phyloP scores from a whole-genome alignment of 2,797 vertebrate species.

The Falco columbarius region DNA sequence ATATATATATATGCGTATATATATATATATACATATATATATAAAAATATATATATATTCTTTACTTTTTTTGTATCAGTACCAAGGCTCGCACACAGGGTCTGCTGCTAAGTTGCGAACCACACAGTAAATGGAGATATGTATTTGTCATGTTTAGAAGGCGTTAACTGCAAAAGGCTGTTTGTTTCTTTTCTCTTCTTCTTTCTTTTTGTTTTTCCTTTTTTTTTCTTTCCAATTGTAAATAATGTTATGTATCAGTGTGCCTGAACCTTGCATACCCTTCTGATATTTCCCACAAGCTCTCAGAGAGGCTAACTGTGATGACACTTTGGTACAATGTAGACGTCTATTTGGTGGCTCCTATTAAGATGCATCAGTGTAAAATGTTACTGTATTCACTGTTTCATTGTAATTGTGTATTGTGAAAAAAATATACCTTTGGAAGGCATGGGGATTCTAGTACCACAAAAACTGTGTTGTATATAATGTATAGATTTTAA shows the following conservation, averaged over 20 bases:
- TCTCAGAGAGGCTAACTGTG: slow-evolving; percentile 85
- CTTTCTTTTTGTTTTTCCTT: neutral
- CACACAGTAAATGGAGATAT: slow-evolving; percentile 80
- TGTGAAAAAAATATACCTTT: slow-evolving; percentile 92
- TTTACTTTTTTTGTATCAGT: slow-evolving; percentile 86
- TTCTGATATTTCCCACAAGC: slow-evolving; percentile 82
- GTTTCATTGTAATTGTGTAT: slow-evolving; percentile 95
- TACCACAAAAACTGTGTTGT: slow-evolving; percentile 94
- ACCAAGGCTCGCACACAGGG: slow-evolving; percentile 84
- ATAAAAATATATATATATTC: slow-evolving; percentile 84
- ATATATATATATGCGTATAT: slow-evolving; percentile 65
- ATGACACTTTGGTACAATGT: slow-evolving; percentile 86
- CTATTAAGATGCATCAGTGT: slow-evolving; percentile 90
- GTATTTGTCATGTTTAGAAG: slow-evolving; percentile 79
- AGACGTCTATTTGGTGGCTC: slow-evolving; percentile 89
- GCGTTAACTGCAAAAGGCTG: slow-evolving; percentile 78
- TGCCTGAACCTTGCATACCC: slow-evolving; percentile 93
- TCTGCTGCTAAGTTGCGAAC: slow-evolving; percentile 85
- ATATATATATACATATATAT: slow-evolving; percentile 67
- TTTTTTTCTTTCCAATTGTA: slow-evolving; percentile 79
- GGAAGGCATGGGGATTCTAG: slow-evolving; percentile 87
- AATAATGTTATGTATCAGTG: slow-evolving; percentile 90
- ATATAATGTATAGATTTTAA: slow-evolving; percentile 94
- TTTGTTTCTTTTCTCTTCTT: slow-evolving; percentile 66
- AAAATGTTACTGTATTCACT: slow-evolving; percentile 93